Percentiles rank a stretch among this genome's conserved stretches.
phyloP scores from a whole-genome alignment of 2,113 vertebrate species.

The Rhabdomys dilectus region DNA sequence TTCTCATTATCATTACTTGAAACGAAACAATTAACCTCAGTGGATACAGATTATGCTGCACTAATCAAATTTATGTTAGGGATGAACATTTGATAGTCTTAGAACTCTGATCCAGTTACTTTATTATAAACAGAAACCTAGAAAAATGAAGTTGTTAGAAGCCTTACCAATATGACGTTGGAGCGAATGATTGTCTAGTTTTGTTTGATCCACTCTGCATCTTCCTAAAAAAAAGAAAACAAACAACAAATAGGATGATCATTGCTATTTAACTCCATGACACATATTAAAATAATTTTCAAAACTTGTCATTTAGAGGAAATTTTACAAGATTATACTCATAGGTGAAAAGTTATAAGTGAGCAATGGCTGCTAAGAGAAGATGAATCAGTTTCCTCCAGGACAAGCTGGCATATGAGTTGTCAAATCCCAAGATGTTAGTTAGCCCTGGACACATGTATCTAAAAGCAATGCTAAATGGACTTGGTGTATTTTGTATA shows the following conservation, averaged over 20 bases:
- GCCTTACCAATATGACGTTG: not conserved
- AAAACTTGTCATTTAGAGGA: not conserved
- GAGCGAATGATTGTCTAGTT: not conserved
- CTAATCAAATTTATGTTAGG: not conserved
- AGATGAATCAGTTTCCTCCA: not conserved
- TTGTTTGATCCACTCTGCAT: not conserved
- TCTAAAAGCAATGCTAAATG: not conserved
- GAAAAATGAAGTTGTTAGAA: not conserved
- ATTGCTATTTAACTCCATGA: not conserved
- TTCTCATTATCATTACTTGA: constrained; percentile 14
- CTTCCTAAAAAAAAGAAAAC: not conserved
- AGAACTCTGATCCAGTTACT: not conserved
- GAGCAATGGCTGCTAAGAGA: too few relatives aligned
- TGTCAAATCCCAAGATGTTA: not conserved
- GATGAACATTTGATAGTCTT: not conserved
- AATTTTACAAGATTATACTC: too few relatives aligned
- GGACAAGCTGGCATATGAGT: not conserved
- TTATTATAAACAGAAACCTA: not conserved
- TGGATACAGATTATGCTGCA: not conserved
- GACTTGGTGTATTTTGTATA: not conserved
- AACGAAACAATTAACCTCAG: not conserved
- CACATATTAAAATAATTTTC: not conserved
- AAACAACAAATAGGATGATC: not conserved
- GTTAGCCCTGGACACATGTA: not conserved
- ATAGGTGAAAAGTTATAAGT: not conserved